Conservation (phyloP, 2,113 vertebrate genomes). For the Onychostruthus taczanowskii region DNA sequence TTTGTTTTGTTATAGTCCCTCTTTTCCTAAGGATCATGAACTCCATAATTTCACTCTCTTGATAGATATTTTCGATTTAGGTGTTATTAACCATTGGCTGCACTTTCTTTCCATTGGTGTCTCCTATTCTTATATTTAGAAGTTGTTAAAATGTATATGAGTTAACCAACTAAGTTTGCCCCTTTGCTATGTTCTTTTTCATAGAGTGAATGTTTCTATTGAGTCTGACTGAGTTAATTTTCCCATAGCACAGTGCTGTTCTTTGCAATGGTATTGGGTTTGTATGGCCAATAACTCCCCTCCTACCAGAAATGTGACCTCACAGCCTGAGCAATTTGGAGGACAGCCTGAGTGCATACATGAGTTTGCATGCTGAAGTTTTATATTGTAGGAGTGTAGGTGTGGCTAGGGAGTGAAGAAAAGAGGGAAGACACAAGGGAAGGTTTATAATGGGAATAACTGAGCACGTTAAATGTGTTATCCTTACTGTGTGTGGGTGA, state of each 20-base stretch:
- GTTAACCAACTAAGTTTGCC: fast-evolving
- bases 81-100: background rate
- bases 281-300: background rate
- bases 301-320: background rate
- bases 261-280: background rate
- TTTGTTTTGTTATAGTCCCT: background rate
- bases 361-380: background rate
- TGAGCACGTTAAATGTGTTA: background rate
- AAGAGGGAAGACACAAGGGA: background rate
- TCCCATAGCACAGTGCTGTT: background rate
- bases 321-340: background rate
- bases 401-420: background rate
- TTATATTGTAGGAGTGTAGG: background rate
- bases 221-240: background rate
- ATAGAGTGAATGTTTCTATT: background rate
- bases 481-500: background rate
- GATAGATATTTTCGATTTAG: background rate
- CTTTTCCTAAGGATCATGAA: background rate
- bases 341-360: background rate
- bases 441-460: background rate
- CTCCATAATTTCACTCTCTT: background rate
- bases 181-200: background rate
- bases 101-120: background rate
- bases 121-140: background rate
- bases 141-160: fast-evolving